Percentiles rank a stretch among this genome's conserved stretches.
Conservation (phyloP, 2,113 vertebrate genomes). For the Eudyptes chrysolophus region DNA sequence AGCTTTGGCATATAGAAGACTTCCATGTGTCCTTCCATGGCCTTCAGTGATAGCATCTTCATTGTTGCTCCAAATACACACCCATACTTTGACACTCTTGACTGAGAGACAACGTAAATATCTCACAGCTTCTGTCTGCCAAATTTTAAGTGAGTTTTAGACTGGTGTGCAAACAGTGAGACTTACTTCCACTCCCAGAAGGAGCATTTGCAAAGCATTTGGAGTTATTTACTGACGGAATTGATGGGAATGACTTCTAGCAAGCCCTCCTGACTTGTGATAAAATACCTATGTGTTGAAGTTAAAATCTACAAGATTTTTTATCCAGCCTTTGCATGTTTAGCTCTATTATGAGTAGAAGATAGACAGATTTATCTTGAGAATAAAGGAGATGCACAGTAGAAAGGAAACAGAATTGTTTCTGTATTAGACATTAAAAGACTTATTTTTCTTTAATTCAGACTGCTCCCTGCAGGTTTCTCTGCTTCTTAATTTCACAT, state of each 20-base stretch:
- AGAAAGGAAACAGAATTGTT: neutral
- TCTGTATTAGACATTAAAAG: neutral
- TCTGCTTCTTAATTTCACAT: neutral
- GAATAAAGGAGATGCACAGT: neutral
- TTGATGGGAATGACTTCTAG: neutral
- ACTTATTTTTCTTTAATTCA: neutral
- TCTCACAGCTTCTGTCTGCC: too few species aligned
- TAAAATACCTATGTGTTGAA: neutral
- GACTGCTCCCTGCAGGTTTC: neutral
- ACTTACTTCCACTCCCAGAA: neutral
- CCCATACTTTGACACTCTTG: neutral
- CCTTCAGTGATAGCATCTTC: neutral
- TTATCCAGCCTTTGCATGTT: neutral
- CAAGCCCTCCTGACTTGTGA: neutral
- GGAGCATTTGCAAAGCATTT: neutral
- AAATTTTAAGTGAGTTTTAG: neutral
- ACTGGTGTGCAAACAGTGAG: neutral
- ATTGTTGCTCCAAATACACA: neutral
- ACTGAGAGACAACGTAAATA: neutral
- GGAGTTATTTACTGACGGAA: neutral
- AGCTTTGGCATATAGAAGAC: neutral
- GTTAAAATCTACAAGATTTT: neutral
- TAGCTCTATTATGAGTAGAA: neutral
- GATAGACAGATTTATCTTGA: neutral
- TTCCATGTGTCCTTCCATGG: neutral